Evolutionary conservation across 2,888 invertebrate genomes (phyloP).

Genomic region (Globia sparganii): DNA sequence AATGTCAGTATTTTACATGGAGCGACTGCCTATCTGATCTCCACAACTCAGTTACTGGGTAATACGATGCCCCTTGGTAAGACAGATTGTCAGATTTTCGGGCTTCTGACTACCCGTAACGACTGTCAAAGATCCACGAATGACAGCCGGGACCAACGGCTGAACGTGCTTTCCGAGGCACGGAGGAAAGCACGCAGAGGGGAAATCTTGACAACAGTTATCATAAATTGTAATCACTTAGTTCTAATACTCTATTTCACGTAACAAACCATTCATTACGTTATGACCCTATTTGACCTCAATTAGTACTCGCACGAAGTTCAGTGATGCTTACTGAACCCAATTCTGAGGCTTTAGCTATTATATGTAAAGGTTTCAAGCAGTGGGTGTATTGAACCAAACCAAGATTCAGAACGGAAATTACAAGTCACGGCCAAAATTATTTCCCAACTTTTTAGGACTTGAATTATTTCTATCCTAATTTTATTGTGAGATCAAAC

Average conservation of each 20-base stretch:
- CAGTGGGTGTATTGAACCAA: neutral
- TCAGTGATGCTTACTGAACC: slow-evolving; percentile 40
- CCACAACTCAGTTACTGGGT: too few species aligned
- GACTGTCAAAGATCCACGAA: too few species aligned
- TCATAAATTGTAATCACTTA: neutral
- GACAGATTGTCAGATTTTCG: too few species aligned
- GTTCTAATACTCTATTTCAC: neutral
- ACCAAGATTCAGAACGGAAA: slow-evolving; percentile 31
- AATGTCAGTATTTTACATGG: too few species aligned
- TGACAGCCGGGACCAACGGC: too few species aligned
- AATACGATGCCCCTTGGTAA: too few species aligned
- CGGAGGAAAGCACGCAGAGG: too few species aligned
- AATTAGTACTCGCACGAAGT: slow-evolving; percentile 37
- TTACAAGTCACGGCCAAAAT: slow-evolving; percentile 16
- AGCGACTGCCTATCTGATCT: too few species aligned
- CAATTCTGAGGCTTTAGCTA: slow-evolving; percentile 22
- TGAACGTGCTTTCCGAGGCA: too few species aligned
- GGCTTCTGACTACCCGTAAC: too few species aligned
- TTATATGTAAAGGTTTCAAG: slow-evolving; percentile 26
- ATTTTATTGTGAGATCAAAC: neutral
- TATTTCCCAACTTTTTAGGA: slow-evolving; percentile 1
- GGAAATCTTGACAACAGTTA: neutral
- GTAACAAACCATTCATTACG: slow-evolving; percentile 4
- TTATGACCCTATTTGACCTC: slow-evolving; percentile 46
- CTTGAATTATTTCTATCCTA: neutral